A percentile compares a stretch with the other conserved stretches of the same genome.
These are phyloP conservation scores for Cephalotes varians DNA, from an alignment of 2,888 invertebrate species.

Conservation along the genomic window DNA sequence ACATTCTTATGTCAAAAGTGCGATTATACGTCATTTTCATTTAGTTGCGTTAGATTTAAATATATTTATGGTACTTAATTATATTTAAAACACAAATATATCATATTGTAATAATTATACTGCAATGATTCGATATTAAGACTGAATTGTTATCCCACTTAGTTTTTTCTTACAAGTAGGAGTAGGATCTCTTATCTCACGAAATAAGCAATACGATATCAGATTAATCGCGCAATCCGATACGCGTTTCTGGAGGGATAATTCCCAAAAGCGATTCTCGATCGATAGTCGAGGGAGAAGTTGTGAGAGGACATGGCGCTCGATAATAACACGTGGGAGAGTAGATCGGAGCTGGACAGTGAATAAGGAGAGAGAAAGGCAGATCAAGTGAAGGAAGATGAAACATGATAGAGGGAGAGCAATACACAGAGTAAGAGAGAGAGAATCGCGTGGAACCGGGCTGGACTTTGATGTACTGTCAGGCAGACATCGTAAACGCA, in stretches of 20 bases:
- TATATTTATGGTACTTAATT: neutral
- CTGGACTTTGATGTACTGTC: slow-evolving; percentile 83
- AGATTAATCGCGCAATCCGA: slow-evolving; percentile 16
- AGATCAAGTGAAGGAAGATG: slow-evolving; percentile 40
- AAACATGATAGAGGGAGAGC: slow-evolving; percentile 37
- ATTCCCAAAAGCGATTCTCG: slow-evolving; percentile 41
- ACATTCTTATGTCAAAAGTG: neutral
- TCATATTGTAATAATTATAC: neutral
- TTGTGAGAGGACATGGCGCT: slow-evolving; percentile 22
- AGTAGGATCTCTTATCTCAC: neutral
- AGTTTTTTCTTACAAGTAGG: neutral
- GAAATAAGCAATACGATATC: neutral
- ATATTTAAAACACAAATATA: neutral
- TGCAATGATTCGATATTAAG: neutral
- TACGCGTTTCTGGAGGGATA: neutral
- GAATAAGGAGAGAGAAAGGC: slow-evolving; percentile 36
- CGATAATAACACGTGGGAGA: slow-evolving; percentile 75
- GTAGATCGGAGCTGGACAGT: slow-evolving; percentile 60
- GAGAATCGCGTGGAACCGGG: slow-evolving; percentile 63
- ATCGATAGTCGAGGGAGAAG: slow-evolving; percentile 46
- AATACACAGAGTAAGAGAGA: slow-evolving; percentile 47
- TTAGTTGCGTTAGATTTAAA: neutral
- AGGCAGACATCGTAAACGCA: slow-evolving; percentile 83
- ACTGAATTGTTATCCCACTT: neutral
- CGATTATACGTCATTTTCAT: neutral